Evolutionary conservation across 2,888 invertebrate genomes (phyloP), one percentile per base, ranked within the genome.

Genomic region (Leucophora obtusa): DNA sequence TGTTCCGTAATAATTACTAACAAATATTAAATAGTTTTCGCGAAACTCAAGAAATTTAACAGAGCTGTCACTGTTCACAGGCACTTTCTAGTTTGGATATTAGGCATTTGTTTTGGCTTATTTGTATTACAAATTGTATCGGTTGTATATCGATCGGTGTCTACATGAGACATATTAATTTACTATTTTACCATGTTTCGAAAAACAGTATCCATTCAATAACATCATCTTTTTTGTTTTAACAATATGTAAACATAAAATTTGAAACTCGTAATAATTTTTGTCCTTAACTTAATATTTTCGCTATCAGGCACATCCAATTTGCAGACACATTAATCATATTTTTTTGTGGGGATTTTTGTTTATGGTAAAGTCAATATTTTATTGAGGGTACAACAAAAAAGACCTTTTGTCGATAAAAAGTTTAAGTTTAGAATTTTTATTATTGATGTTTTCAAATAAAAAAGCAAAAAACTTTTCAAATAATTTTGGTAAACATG

Each of bases 321-420:
- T 81, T 81, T 81, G 73, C 81, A 81, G 81, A 81, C 81, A 81
- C 81, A 81, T 81, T 81, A 81, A 81, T 81, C 76, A 81, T 81
- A 77, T 62, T 69, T 76, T 73, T 65, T 69, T 68, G 43, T 11
- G 58, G 4, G 6, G 33, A 47, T 53, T 65, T 33, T 51, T 43
- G 58, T 43, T 53, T 59, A 70, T 59, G 15, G 54, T 76, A 80
- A 76, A 73, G 59, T 80, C 76, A 75, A 80, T 75, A 80, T 63
- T 66, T 35, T 75, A 72, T 80, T 75, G 68, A 72, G 62, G 66
- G 54, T 28, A 71, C 1, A 6, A 28, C 17, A 28, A 62, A 51
- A 54, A 68, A 18, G 21, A 54, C 54, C 54, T 54, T 54, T 54
- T 21, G 24, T 54, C 21, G 14, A 18, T 21, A 54, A 14, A 21